Evolutionary conservation across 1,140 invertebrate genomes (phyloP), one percentile per base, ranked within the genome.

Genomic region (Rhagoletis zephyria): DNA sequence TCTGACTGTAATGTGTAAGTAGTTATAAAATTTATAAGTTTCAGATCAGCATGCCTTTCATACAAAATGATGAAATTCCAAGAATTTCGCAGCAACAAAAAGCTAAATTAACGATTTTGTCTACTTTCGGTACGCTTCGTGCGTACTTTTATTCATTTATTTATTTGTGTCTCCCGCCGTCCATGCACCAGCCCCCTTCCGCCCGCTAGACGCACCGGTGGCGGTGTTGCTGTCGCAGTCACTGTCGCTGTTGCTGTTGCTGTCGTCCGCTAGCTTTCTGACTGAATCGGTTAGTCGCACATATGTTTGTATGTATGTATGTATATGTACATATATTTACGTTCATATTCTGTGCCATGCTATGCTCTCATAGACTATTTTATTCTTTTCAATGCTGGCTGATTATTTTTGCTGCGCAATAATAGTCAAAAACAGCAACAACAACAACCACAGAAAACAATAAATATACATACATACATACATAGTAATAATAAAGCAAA

Each of bases 401-500:
- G 74, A 56, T 59, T 30, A 81, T 59, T 56, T 81, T 81, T 81
- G 48, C 74, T 81, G 74, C 74, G 74, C 74, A 81, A 51, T 59
- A 56, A 56, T 30, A 30, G 74, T 59, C 6, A 3, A 59, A 51
- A 56, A 45, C 45, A 77, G n/a, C 74, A 12, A 56, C 74, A 9
- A 51, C 74, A 81, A 19, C 64, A 30, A 67, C 64, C 7, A 67
- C 64, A 67, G 0, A n/a, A 7, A 10, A 81, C 14, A 59, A 59
- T 12, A 56, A 74, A 30, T 30, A 30, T 30, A 30, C 30, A 30
- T 30, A 30, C 30, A 30, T 30, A 30, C 30, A 30, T 30, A 30
- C 30, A 30, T 30, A 30, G 30, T 2, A 74, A 74, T 0, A 74
- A 74, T 74, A 48, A 74, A 48, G 45, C 4, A 74, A 48, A 48